phyloP scores from a whole-genome alignment of 2,797 vertebrate genomes.

The Rhinichthys osculus region DNA sequence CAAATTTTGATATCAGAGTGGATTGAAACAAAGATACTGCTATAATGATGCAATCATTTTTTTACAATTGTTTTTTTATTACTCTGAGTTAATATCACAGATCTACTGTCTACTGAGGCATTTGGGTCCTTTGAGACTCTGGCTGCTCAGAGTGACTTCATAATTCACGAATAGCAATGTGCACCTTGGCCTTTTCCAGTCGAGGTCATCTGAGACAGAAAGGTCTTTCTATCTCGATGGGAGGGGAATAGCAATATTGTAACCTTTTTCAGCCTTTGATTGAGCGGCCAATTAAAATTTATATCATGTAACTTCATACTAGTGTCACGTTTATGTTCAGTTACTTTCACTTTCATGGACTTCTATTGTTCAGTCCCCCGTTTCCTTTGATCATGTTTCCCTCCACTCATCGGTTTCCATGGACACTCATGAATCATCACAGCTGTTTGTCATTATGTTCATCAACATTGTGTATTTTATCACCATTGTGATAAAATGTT shows the following conservation, averaged over 20 bases:
- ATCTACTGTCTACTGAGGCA: conserved; percentile 8
- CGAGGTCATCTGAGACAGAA: conserved; percentile 46
- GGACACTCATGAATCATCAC: no score
- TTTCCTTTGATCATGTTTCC: no score
- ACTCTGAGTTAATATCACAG: conserved; percentile 46
- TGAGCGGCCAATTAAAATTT: conserved; percentile 61
- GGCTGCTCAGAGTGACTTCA: conserved; percentile 46
- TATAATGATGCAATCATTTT: background rate
- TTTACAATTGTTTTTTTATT: conserved; percentile 14
- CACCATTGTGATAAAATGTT: no score
- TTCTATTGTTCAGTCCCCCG: no score
- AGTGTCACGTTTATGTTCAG: background rate
- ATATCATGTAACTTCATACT: conserved; percentile 29
- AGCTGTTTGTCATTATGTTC: no score
- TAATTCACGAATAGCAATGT: conserved; percentile 67
- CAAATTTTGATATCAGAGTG: background rate
- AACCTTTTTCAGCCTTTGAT: conserved; percentile 61
- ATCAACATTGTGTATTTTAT: no score
- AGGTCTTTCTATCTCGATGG: conserved; percentile 8
- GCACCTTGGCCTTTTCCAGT: conserved; percentile 57
- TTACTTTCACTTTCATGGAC: no score
- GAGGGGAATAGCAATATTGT: conserved; percentile 54
- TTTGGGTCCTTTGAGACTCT: conserved; percentile 41
- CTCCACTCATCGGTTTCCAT: no score
- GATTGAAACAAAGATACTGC: background rate